Base-by-base conservation (phyloP, 1,140 invertebrate species). In the Drosophila baimaii region DNA sequence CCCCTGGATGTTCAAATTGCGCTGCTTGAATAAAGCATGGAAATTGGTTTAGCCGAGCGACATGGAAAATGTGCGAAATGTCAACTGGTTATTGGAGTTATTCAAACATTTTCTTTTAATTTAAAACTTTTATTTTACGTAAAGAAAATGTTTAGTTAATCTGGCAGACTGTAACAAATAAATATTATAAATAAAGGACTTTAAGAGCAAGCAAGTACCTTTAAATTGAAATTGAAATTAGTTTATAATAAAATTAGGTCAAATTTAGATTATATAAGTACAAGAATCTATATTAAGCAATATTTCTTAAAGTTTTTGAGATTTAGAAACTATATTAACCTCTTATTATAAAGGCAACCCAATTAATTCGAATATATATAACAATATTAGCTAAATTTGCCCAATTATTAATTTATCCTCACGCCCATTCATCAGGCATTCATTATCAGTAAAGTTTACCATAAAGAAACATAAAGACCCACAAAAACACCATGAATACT, bases 21-120 rank as follows among this genome's bases (percentile, higher is more conserved):
- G 12, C 21, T 21, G 19, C 55, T 23, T 63, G 25, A 59, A 63
- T 63, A 61, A 59, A 13, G 27, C 27, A 63, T 63, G 61, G 17
- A 41, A 63, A 41, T 59, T 41, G 25, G 27, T 23, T 63, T 59
- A 52, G 49, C 13, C 21, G 17, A 52, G 49, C 49, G 29, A 15
- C 33, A 52, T 33, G 49, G 27, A 52, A 31, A 51, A 51, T 51
- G 47, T 51, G 47, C 27, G 27, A 52, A 52, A 33, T 52, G 49
- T 52, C 29, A 33, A 52, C 29, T 33, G 49, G 49, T 52, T 52
- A 33, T 52, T 21, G 29, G 12, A 33, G 49, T 3, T 33, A 52
- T 33, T 21, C 17, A 33, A 33, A 33, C 15, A 55, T 55, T 54
- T 51, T 29, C 29, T 54, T 54, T 54, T n/a, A 54, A 23, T 33